These are phyloP conservation scores for Atta cephalotes DNA, from an alignment of 1,140 invertebrate genomes.

Conservation along the genomic window DNA sequence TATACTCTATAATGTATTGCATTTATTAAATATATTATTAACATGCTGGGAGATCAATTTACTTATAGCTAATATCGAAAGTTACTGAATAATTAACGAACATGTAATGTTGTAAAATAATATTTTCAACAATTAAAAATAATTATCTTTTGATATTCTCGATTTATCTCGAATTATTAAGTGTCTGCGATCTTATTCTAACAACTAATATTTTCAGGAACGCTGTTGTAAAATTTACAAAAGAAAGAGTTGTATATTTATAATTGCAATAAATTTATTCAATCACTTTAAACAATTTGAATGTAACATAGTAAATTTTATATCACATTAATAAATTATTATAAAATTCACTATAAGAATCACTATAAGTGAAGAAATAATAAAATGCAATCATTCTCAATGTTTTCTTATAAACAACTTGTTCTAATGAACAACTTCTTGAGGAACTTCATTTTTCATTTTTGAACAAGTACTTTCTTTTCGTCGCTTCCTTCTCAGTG, in stretches of 20 bases:
- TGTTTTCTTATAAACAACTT: not conserved
- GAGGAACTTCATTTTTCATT: not conserved
- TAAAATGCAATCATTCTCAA: not conserved
- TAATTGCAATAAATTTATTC: not conserved
- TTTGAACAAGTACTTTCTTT: not conserved
- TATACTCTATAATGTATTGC: not conserved
- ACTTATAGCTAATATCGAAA: not conserved
- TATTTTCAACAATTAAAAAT: not conserved
- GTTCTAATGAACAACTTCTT: not conserved
- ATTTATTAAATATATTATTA: slow-evolving; percentile 7
- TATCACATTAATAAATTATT: not conserved
- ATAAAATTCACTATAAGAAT: not conserved
- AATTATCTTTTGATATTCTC: not conserved
- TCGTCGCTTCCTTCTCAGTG: not conserved
- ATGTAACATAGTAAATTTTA: not conserved
- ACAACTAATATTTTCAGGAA: not conserved
- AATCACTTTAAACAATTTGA: not conserved
- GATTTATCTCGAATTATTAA: not conserved
- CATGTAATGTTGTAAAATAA: not conserved
- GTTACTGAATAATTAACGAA: not conserved
- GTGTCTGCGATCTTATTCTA: not conserved
- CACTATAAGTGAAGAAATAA: not conserved
- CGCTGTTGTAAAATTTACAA: not conserved
- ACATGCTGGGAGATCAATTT: not conserved
- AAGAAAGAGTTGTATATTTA: not conserved